Evolutionary conservation across 2,888 invertebrate genomes (phyloP).

Genomic region (Trissolcus brochymenae): DNA sequence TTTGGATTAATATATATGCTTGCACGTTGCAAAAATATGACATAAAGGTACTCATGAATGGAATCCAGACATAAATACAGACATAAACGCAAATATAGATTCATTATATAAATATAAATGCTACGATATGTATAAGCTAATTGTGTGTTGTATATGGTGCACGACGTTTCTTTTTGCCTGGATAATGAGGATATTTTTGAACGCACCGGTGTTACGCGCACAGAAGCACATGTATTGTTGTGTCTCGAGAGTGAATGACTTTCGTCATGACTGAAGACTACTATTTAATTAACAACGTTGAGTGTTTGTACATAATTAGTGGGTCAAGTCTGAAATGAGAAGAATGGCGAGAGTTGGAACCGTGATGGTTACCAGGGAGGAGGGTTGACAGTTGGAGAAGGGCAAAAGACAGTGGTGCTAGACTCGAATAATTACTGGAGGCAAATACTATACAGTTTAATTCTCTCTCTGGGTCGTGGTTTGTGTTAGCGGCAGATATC

Average conservation of each 20-base stretch:
- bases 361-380: constrained; percentile 5
- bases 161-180: too few species aligned
- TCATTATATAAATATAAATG: too few species aligned
- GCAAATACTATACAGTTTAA: constrained; percentile 70
- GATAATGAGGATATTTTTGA: too few species aligned
- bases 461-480: constrained; percentile 44
- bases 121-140: too few species aligned
- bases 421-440: constrained; percentile 66
- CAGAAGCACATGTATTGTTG: constrained; percentile 29
- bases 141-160: too few species aligned
- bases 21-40: too few species aligned
- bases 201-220: not conserved
- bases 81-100: too few species aligned
- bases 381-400: constrained; percentile 44
- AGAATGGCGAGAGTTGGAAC: constrained; percentile 23
- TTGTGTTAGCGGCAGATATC: constrained; percentile 46
- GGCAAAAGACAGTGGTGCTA: constrained; percentile 60
- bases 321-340: constrained; percentile 58
- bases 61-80: too few species aligned
- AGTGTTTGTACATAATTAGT: constrained; percentile 70
- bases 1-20: too few species aligned
- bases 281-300: constrained; percentile 54
- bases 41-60: too few species aligned
- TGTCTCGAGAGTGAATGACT: constrained; percentile 17
- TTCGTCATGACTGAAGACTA: constrained; percentile 43